Percentiles rank a stretch among this genome's conserved stretches.
These are phyloP conservation scores for Bombycilla garrulus DNA, from an alignment of 2,113 vertebrate genomes.

Conservation along the genomic window DNA sequence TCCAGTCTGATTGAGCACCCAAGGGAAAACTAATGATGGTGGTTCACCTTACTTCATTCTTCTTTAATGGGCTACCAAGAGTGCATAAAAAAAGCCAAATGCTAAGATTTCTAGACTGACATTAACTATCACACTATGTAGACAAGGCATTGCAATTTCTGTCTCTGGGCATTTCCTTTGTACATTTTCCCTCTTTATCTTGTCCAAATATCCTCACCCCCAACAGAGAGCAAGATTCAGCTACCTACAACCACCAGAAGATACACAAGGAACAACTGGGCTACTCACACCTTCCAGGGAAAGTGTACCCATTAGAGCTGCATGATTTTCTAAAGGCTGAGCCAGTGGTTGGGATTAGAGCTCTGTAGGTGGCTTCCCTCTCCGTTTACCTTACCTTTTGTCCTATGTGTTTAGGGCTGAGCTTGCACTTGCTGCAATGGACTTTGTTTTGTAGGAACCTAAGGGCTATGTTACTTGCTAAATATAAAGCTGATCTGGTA, in stretches of 20 bases:
- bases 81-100: background rate
- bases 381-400: background rate
- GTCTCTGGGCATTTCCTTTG: background rate
- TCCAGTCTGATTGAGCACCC: background rate
- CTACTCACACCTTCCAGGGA: background rate
- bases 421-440: background rate
- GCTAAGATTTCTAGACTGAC: background rate
- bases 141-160: background rate
- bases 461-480: background rate
- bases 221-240: background rate
- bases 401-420: background rate
- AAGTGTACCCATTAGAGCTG: background rate
- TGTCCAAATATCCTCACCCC: background rate
- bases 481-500: constrained; percentile 7
- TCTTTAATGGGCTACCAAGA: background rate
- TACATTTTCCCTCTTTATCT: background rate
- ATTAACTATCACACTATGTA: background rate
- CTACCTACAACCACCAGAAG: background rate
- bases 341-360: background rate
- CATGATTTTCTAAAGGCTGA: background rate
- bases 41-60: background rate
- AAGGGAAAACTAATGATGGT: background rate
- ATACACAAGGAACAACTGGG: background rate
- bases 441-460: background rate
- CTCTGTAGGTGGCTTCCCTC: background rate